Base-by-base conservation (phyloP, 2,888 invertebrate genomes). In the Sinopyrophorus schimmeli region DNA sequence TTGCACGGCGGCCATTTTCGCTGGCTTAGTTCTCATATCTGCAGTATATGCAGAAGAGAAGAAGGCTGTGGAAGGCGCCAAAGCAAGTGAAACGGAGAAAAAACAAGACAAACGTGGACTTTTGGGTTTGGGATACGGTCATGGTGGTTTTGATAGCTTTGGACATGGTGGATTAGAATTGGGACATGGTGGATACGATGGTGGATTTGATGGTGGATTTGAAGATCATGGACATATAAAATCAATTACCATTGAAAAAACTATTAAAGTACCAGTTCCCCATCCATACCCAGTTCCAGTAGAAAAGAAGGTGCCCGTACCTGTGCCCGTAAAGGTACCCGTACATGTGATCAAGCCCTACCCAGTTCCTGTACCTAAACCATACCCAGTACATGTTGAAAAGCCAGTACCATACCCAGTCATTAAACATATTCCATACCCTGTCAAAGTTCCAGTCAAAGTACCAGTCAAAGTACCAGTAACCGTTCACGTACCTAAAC, bases 301-400 rank as follows among this genome's bases (percentile, higher is more conserved):
- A 7, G 86, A 86, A 71, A 87, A 84, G 76, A 83, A 80, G 68
- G 82, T 87, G 48, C 84, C 83, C 55, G 59, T 71, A 3, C 64
- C 67, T 28, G 65, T 66, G 28, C 68, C 71, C 10, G 70, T 73
- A 1, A 80, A 70, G 41, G 60, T 65, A 12, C 54, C 57, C 12
- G 58, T 62, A 12, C 63, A 56, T 11, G 59, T 65, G 5, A 59
- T 58, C 39, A 59, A 48, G 39, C 77, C 78, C 1, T 73, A 75
- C 1, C 77, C 78, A 1, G 76, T 76, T 1, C 73, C 71, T 49
- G 78, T 79, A 1, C 74, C 74, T 1, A 74, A 76, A 6, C 77
- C 78, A 1, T 60, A 63, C 56, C 63, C 65, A 53, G 76, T 78
- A 0, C 68, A 74, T 1, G 75, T 78, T 0, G 77, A 77, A 54